Evolutionary conservation across 2,113 vertebrate species (phyloP).

Genomic region (Heteronetta atricapilla): DNA sequence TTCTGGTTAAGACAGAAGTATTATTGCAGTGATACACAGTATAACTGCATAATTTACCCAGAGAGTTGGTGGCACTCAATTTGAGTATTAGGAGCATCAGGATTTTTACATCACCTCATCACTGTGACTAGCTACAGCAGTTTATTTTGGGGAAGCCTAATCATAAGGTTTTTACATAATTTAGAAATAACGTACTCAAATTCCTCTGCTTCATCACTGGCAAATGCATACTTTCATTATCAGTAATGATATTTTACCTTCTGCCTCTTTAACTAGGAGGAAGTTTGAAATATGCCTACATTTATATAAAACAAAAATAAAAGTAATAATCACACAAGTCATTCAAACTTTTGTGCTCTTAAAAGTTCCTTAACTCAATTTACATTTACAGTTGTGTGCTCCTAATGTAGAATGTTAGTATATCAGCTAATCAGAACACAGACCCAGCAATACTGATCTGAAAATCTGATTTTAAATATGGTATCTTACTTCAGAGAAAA

Average conservation of each 20-base stretch:
- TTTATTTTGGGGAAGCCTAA: neutral
- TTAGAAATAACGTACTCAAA: neutral
- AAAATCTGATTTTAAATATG: neutral
- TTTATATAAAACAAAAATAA: neutral
- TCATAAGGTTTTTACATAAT: neutral
- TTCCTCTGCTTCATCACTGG: neutral
- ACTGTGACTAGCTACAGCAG: neutral
- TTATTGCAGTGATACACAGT: neutral
- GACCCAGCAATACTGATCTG: neutral
- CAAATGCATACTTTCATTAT: neutral
- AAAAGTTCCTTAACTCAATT: neutral
- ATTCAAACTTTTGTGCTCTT: neutral
- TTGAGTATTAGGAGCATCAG: neutral
- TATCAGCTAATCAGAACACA: neutral
- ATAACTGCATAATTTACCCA: neutral
- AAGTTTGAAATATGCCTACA: neutral
- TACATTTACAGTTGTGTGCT: neutral
- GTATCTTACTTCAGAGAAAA: slow-evolving; percentile 90
- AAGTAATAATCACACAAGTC: neutral
- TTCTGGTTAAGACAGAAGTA: neutral
- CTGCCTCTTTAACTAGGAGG: neutral
- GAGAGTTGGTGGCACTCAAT: neutral
- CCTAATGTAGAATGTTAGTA: neutral
- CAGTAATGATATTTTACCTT: neutral
- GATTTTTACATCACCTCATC: neutral